Evolutionary conservation across 2,797 vertebrate species (phyloP).

Genomic region (Arnoldichthys spilopterus): DNA sequence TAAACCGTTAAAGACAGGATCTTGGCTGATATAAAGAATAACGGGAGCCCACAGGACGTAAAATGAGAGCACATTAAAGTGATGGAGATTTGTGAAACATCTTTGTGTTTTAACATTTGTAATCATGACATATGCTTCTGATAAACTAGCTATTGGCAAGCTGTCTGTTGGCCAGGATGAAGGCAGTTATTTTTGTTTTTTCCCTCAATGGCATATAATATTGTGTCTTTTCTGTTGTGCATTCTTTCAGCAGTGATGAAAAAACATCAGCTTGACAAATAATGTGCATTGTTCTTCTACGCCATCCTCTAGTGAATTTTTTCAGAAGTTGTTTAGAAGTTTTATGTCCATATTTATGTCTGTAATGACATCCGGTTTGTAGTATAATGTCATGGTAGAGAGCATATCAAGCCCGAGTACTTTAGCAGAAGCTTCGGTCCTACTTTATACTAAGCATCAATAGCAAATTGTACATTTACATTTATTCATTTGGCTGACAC

Average conservation of each 20-base stretch:
- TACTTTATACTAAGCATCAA: too few species aligned
- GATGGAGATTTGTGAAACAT: background rate
- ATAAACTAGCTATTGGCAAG: conserved; percentile 19
- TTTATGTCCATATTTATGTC: background rate
- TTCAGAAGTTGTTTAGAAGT: background rate
- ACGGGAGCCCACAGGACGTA: background rate
- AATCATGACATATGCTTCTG: background rate
- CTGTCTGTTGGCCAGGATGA: conserved; percentile 19
- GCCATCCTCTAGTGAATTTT: background rate
- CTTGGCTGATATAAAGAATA: conserved; percentile 7
- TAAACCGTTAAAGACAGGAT: conserved; percentile 6
- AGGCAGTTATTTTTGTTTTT: background rate
- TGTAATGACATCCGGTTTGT: background rate
- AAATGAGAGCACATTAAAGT: background rate
- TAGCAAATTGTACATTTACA: too few species aligned
- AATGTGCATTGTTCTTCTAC: conserved; percentile 11
- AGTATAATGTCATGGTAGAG: background rate
- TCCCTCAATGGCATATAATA: background rate
- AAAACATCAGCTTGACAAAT: conserved; percentile 8
- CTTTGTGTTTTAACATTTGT: background rate
- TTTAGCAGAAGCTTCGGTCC: background rate
- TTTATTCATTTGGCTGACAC: too few species aligned
- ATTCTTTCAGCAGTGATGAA: conserved; percentile 8
- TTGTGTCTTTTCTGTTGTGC: background rate
- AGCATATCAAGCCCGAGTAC: background rate